Conservation (phyloP, 1,140 invertebrate genomes). For the Heliothis subflexa region DNA sequence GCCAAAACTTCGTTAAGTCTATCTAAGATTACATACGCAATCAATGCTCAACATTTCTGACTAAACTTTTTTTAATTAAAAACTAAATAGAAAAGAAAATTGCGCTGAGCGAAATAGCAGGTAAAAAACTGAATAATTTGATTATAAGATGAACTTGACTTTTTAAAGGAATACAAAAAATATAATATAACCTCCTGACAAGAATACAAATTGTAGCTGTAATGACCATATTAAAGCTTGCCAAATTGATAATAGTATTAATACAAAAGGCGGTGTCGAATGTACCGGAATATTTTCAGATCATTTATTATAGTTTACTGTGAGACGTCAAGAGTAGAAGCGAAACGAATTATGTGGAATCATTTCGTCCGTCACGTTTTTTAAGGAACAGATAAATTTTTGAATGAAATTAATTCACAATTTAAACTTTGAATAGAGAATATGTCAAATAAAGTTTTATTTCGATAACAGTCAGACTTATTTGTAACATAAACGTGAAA, state of each 20-base stretch:
- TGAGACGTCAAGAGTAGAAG: conserved; percentile 61
- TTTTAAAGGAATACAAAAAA: conserved; percentile 20
- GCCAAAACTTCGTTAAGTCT: too few species aligned
- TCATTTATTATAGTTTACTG: conserved; percentile 74
- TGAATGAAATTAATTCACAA: conserved; percentile 2
- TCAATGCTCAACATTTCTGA: too few species aligned
- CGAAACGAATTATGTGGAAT: conserved; percentile 73
- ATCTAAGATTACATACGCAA: too few species aligned
- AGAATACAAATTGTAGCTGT: conserved; percentile 47
- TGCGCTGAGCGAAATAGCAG: neutral
- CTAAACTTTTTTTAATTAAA: too few species aligned
- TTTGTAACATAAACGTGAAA: too few species aligned
- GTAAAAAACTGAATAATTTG: conserved; percentile 23
- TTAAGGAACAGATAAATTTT: conserved; percentile 5
- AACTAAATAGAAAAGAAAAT: too few species aligned
- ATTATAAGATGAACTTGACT: conserved; percentile 20
- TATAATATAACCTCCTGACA: neutral
- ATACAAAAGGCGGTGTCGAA: conserved; percentile 69
- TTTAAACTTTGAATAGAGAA: neutral
- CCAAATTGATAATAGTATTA: conserved; percentile 83
- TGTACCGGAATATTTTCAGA: conserved; percentile 69
- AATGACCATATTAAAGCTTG: conserved; percentile 78
- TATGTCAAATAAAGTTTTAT: neutral
- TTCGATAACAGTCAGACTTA: too few species aligned
- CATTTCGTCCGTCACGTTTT: conserved; percentile 50